A percentile compares a stretch with the other conserved stretches of the same genome.
Conservation (phyloP, 2,797 vertebrate genomes). For the Percopsis omiscomaycus region DNA sequence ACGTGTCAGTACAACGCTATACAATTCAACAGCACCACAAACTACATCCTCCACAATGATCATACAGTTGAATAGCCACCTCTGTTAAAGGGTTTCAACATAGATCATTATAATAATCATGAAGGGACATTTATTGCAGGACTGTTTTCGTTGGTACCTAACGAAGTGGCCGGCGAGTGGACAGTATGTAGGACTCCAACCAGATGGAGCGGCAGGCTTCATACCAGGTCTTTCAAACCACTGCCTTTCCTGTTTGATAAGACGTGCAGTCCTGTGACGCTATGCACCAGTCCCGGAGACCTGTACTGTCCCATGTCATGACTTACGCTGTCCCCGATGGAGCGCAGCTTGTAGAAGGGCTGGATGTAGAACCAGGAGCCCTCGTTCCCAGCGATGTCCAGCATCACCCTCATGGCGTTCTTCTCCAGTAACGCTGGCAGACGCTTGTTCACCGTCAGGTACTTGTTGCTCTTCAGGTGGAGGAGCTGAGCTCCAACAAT, state of each 20-base stretch:
- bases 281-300: background rate
- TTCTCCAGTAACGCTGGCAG: slow-evolving; percentile 95
- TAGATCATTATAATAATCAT: too few species aligned
- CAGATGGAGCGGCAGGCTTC: background rate
- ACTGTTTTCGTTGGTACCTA: background rate
- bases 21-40: too few species aligned
- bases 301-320: background rate
- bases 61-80: too few species aligned
- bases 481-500: slow-evolving; percentile 80
- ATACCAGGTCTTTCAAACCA: slow-evolving; percentile 3
- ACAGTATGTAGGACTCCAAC: background rate
- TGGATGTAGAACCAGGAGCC: slow-evolving; percentile 99
- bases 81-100: too few species aligned
- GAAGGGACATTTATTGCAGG: too few species aligned
- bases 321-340: slow-evolving; percentile 97
- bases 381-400: slow-evolving; percentile 96
- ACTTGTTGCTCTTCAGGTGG: slow-evolving; percentile 98
- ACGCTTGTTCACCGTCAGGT: slow-evolving; percentile 97
- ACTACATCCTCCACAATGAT: too few species aligned
- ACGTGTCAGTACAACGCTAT: too few species aligned
- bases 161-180: background rate
- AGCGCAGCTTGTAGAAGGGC: slow-evolving; percentile 96
- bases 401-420: slow-evolving; percentile 96
- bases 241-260: background rate
- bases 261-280: background rate